These are phyloP conservation scores for Lamprotornis superbus DNA, from an alignment of 2,113 vertebrate species.

Conservation along the genomic window DNA sequence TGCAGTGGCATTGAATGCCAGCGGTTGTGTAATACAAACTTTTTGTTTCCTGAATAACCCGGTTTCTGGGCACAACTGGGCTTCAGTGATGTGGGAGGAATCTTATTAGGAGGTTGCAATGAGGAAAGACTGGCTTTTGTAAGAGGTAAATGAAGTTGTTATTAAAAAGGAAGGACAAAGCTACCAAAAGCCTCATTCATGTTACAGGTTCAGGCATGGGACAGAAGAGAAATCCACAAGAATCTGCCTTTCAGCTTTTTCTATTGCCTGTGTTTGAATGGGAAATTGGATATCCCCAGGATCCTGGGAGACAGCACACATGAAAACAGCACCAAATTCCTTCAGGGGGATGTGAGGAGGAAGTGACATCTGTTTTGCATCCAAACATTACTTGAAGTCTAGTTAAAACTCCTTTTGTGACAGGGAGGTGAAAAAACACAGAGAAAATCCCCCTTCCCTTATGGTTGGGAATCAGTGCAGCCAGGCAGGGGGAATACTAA, in stretches of 20 bases:
- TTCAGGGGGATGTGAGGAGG: slow-evolving; percentile 25
- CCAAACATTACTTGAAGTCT: slow-evolving; percentile 27
- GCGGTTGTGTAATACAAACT: slow-evolving; percentile 32
- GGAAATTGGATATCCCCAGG: slow-evolving; percentile 59
- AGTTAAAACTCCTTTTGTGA: slow-evolving; percentile 24
- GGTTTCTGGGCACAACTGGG: neutral
- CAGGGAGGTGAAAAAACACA: neutral
- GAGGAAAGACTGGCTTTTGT: slow-evolving; percentile 48
- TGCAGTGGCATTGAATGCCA: neutral
- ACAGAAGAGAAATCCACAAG: slow-evolving; percentile 52
- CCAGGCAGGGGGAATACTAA: neutral
- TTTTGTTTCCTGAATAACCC: slow-evolving; percentile 35
- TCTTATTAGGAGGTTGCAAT: slow-evolving; percentile 55
- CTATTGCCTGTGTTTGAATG: slow-evolving; percentile 41
- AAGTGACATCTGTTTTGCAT: slow-evolving; percentile 55
- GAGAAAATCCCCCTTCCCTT: neutral
- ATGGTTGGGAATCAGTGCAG: neutral
- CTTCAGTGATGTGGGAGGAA: slow-evolving; percentile 44
- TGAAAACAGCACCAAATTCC: slow-evolving; percentile 52
- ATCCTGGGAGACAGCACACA: slow-evolving; percentile 33
- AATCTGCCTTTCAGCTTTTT: slow-evolving; percentile 64
- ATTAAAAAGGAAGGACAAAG: slow-evolving; percentile 59
- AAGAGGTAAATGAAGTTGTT: slow-evolving; percentile 46
- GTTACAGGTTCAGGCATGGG: slow-evolving; percentile 47
- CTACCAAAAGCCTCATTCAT: slow-evolving; percentile 48